Conservation (phyloP, 1,140 invertebrate species). For the Achatina immaculata region DNA sequence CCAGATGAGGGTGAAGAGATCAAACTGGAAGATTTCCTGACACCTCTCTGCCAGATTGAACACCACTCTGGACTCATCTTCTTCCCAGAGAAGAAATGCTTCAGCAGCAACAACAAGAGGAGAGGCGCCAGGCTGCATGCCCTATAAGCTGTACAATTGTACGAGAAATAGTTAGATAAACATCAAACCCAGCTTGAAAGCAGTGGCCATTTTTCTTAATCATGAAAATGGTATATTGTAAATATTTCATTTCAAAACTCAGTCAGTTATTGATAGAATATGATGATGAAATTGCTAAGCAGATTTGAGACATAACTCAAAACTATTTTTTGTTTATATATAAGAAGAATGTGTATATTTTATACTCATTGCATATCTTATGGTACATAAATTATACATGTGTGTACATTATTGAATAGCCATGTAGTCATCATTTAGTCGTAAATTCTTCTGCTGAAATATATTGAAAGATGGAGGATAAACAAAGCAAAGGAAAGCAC, state of each 20-base stretch:
- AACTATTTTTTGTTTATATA: too few species aligned
- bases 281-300: too few species aligned
- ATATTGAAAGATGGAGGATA: too few species aligned
- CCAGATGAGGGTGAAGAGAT: constrained; percentile 24
- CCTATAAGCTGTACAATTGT: constrained; percentile 14
- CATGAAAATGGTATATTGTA: not conserved
- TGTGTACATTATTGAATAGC: not conserved
- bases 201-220: not conserved
- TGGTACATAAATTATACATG: not conserved
- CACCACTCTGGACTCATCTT: constrained; percentile 39
- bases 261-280: not conserved
- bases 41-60: constrained; percentile 39
- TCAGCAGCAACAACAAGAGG: constrained; percentile 41
- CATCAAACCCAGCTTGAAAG: not conserved
- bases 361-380: not conserved
- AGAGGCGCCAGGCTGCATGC: constrained; percentile 37
- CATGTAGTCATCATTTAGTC: not conserved
- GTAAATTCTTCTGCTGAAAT: too few species aligned
- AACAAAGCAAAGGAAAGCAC: too few species aligned
- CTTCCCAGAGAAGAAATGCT: constrained; percentile 42
- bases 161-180: not conserved
- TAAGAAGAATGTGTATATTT: not conserved
- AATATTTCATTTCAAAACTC: not conserved
- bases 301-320: too few species aligned
- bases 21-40: constrained; percentile 34